These are phyloP conservation scores for Barnardius zonarius DNA, from an alignment of 2,113 vertebrate species.

Conservation along the genomic window DNA sequence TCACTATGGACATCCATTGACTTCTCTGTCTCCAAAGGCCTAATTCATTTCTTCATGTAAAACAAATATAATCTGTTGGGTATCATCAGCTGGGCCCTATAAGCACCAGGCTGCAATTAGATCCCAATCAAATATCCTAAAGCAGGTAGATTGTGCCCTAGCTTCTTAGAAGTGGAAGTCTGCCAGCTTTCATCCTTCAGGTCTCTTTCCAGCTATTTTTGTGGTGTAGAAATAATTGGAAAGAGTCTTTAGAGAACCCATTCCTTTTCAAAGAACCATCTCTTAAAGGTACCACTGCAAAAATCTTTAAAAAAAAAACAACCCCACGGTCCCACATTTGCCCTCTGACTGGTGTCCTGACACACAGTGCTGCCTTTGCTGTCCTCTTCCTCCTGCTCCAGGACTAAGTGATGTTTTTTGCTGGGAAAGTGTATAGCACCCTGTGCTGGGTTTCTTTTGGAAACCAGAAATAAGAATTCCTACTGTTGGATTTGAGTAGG, in stretches of 20 bases:
- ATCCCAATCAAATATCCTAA: neutral
- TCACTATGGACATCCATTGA: neutral
- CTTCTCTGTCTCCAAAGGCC: neutral
- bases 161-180: constrained; percentile 1
- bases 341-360: neutral
- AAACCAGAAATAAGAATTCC: neutral
- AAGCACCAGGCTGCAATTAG: neutral
- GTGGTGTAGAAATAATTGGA: neutral
- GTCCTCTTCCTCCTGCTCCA: neutral
- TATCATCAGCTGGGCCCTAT: neutral
- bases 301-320: neutral
- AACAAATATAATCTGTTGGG: neutral
- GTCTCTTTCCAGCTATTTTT: neutral
- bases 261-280: neutral
- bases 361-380: neutral
- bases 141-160: neutral
- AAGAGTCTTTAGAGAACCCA: neutral
- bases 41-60: neutral
- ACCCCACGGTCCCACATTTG: neutral
- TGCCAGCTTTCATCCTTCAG: neutral
- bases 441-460: neutral
- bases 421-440: neutral
- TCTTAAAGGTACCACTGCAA: neutral
- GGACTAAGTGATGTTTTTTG: neutral
- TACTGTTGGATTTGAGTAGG: neutral